These are phyloP conservation scores for Eupithecia exiguata DNA, from an alignment of 2,888 invertebrate genomes.

Conservation along the genomic window DNA sequence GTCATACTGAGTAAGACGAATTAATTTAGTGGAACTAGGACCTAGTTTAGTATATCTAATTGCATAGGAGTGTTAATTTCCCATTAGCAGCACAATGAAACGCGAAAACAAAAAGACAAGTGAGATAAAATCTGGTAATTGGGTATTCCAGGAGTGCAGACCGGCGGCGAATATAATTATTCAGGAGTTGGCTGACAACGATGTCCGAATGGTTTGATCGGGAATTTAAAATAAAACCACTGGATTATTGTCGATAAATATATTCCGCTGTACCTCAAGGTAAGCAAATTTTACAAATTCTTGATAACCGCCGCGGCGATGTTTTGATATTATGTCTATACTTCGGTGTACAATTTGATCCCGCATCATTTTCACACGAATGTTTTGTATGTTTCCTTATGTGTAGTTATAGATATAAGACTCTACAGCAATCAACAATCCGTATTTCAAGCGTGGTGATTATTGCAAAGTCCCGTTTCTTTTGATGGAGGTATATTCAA, in stretches of 20 bases:
- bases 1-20: too few species aligned
- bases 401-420: too few species aligned
- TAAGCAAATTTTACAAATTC: not conserved
- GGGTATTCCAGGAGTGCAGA: conserved; percentile 68
- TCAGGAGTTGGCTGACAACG: conserved; percentile 51
- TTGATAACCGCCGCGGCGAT: not conserved
- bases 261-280: not conserved
- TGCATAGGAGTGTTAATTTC: conserved; percentile 26
- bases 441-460: too few species aligned
- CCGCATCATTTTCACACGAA: too few species aligned
- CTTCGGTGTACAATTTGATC: too few species aligned
- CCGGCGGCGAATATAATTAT: conserved; percentile 63
- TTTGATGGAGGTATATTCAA: too few species aligned
- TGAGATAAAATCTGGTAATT: conserved; percentile 54
- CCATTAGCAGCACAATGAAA: conserved; percentile 43
- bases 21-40: too few species aligned
- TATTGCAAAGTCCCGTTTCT: too few species aligned
- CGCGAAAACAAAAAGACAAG: conserved; percentile 48
- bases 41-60: not conserved
- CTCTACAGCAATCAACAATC: too few species aligned
- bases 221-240: not conserved
- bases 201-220: conserved; percentile 46
- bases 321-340: too few species aligned
- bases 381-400: not conserved
- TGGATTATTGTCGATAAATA: not conserved